phyloP scores from a whole-genome alignment of 2,797 vertebrate genomes.

The Euthynnus affinis region DNA sequence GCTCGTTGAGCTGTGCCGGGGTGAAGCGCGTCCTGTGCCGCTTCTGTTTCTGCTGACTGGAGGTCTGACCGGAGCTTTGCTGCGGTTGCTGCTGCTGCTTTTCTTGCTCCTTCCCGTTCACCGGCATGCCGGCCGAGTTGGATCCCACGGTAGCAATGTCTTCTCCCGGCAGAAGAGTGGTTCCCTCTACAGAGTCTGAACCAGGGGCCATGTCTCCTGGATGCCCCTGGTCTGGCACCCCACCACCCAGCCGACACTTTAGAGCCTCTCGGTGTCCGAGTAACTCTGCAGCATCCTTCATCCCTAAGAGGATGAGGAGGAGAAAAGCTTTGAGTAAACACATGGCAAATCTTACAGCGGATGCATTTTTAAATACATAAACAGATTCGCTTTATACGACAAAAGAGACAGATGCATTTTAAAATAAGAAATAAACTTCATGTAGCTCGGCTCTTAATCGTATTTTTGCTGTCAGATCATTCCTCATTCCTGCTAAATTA shows the following conservation, averaged over 20 bases:
- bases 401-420: constrained; percentile 1
- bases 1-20: constrained; percentile 97
- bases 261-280: constrained; percentile 96
- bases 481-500: constrained; percentile 39
- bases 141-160: constrained; percentile 94
- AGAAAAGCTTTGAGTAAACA: constrained; percentile 41
- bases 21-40: constrained; percentile 98
- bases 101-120: constrained; percentile 94
- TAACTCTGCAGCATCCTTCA: constrained; percentile 97
- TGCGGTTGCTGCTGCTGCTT: constrained; percentile 89
- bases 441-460: constrained; percentile 17
- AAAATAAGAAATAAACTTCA: constrained; percentile 27
- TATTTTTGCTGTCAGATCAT: constrained; percentile 39
- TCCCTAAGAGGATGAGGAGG: constrained; percentile 86
- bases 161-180: constrained; percentile 95
- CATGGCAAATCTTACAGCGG: neutral
- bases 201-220: constrained; percentile 94
- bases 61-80: constrained; percentile 89
- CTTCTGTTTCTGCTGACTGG: constrained; percentile 98
- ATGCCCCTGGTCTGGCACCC: constrained; percentile 92
- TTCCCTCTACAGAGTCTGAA: constrained; percentile 93
- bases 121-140: constrained; percentile 91
- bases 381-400: constrained; percentile 9
- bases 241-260: constrained; percentile 94
- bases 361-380: constrained; percentile 38